Evolutionary conservation across 2,113 vertebrate genomes (phyloP).

Genomic region (Cyphomyrus discorhynchus): DNA sequence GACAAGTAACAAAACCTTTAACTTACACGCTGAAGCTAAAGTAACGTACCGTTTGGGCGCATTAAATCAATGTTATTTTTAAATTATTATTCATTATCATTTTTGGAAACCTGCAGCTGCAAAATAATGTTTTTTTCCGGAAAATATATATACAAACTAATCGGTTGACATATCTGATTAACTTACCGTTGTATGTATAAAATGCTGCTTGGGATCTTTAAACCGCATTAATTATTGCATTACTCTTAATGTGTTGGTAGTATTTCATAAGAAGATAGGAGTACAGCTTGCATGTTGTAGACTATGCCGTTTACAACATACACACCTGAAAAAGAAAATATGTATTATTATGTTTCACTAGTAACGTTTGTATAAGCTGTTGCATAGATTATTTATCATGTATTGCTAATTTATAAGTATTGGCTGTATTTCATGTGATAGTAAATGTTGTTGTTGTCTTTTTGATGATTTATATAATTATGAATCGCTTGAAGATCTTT

Average conservation of each 20-base stretch:
- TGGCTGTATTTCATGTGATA: background rate
- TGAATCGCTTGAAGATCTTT: background rate
- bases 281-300: background rate
- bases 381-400: background rate
- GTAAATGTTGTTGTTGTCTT: background rate
- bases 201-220: background rate
- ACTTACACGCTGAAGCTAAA: slow-evolving; percentile 34
- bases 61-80: background rate
- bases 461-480: background rate
- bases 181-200: background rate
- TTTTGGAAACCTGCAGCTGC: background rate
- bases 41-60: slow-evolving; percentile 26
- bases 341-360: background rate
- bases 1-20: slow-evolving; percentile 67
- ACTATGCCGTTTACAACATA: background rate
- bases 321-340: background rate
- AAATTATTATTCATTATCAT: background rate
- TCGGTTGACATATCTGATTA: background rate
- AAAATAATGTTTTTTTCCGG: background rate
- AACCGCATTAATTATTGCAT: background rate
- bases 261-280: background rate
- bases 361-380: background rate
- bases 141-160: background rate
- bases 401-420: background rate
- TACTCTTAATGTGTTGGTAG: background rate